phyloP scores from a whole-genome alignment of 2,888 invertebrate genomes.

The Amorpha juglandis region DNA sequence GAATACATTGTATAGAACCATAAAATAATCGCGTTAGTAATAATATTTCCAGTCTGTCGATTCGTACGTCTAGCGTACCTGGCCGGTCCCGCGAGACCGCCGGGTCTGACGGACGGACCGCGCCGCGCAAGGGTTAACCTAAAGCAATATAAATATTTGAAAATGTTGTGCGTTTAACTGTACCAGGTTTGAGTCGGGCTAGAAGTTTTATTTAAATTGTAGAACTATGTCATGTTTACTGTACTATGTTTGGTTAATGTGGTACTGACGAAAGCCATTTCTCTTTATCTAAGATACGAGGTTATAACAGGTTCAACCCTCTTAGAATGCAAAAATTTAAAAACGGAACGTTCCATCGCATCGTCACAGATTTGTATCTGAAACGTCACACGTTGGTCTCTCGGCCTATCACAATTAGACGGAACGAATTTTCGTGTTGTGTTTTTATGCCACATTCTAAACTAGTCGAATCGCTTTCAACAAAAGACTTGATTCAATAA shows the following conservation, averaged over 20 bases:
- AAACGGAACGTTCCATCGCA: no score
- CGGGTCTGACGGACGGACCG: conserved; percentile 76
- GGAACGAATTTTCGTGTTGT: no score
- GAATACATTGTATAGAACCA: no score
- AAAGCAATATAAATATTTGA: conserved; percentile 82
- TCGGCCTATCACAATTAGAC: no score
- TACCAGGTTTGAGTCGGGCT: background rate
- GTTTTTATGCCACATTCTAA: no score
- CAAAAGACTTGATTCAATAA: no score
- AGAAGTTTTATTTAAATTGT: conserved; percentile 23
- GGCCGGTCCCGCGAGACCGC: conserved; percentile 71
- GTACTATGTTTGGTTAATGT: background rate
- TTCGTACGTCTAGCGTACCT: conserved; percentile 56
- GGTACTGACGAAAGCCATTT: background rate
- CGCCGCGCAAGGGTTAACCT: conserved; percentile 77
- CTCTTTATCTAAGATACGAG: no score
- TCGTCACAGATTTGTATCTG: no score
- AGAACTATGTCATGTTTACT: background rate
- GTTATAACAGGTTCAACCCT: no score
- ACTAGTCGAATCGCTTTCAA: no score
- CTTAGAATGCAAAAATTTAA: no score
- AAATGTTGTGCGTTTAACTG: conserved; percentile 38
- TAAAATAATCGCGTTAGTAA: conserved; percentile 16
- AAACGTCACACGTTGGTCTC: no score
- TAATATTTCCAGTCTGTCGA: conserved; percentile 41